phyloP scores from a whole-genome alignment of 2,888 invertebrate species.

The Hoplodrina ambigua region DNA sequence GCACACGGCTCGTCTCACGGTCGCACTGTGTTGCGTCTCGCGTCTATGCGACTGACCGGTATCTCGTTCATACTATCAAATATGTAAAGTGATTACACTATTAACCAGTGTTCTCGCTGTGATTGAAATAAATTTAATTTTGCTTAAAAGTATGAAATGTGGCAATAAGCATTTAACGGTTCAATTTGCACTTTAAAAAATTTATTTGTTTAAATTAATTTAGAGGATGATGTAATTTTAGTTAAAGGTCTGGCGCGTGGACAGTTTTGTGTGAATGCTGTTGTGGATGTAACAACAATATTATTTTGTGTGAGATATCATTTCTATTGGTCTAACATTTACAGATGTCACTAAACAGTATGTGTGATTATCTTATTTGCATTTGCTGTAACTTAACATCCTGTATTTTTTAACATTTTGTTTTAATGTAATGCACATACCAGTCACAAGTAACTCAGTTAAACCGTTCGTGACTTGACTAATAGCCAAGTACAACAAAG shows the following conservation, averaged over 20 bases:
- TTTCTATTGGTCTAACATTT: conserved; percentile 34
- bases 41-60: conserved; percentile 41
- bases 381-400: conserved; percentile 47
- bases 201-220: conserved; percentile 69
- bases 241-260: conserved; percentile 67
- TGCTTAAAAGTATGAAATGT: conserved; percentile 62
- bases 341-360: conserved; percentile 34
- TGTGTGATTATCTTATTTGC: conserved; percentile 40
- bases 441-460: conserved; percentile 3
- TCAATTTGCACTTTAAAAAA: conserved; percentile 71
- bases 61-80: conserved; percentile 56
- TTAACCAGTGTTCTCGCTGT: conserved; percentile 48
- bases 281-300: conserved; percentile 15
- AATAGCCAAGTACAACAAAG: conserved; percentile 26
- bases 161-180: conserved; percentile 77
- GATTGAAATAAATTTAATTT: conserved; percentile 51
- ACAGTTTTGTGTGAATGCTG: conserved; percentile 39
- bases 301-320: conserved; percentile 18
- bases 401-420: conserved; percentile 16
- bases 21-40: conserved; percentile 25
- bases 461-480: conserved; percentile 2
- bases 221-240: conserved; percentile 63
- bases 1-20: not conserved
- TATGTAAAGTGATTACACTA: conserved; percentile 57
- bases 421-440: conserved; percentile 19